Evolutionary conservation across 2,797 vertebrate genomes (phyloP).

Genomic region (Chlorospingus semifuscus): DNA sequence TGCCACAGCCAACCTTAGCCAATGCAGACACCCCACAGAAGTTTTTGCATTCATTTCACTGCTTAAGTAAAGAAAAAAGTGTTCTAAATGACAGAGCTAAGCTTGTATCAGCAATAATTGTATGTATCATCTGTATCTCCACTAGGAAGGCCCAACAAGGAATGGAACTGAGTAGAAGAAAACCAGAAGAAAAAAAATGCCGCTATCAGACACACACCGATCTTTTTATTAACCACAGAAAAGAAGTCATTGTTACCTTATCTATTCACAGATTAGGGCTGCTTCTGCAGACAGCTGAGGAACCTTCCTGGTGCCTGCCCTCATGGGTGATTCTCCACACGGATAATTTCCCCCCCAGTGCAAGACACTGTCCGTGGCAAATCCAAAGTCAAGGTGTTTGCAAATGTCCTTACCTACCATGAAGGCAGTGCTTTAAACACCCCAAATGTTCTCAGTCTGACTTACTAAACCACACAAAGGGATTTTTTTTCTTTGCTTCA

Average conservation of each 20-base stretch:
- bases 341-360: neutral
- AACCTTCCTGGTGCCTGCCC: neutral
- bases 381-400: neutral
- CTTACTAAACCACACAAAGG: neutral
- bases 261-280: neutral
- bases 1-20: neutral
- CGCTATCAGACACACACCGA: neutral
- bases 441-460: neutral
- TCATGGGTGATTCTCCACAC: neutral
- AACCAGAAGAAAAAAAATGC: neutral
- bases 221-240: neutral
- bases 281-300: neutral
- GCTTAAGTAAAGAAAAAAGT: neutral
- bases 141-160: neutral
- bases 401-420: neutral
- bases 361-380: neutral
- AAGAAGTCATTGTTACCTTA: neutral
- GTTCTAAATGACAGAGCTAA: neutral
- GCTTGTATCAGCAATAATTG: neutral
- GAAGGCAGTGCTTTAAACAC: neutral
- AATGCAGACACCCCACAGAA: neutral
- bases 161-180: neutral
- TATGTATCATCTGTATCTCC: neutral
- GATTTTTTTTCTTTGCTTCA: neutral
- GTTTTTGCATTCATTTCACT: neutral